A percentile compares a stretch with the other conserved stretches of the same genome.
Conservation (phyloP, 2,888 invertebrate species). For the Pseudoips prasinana region DNA sequence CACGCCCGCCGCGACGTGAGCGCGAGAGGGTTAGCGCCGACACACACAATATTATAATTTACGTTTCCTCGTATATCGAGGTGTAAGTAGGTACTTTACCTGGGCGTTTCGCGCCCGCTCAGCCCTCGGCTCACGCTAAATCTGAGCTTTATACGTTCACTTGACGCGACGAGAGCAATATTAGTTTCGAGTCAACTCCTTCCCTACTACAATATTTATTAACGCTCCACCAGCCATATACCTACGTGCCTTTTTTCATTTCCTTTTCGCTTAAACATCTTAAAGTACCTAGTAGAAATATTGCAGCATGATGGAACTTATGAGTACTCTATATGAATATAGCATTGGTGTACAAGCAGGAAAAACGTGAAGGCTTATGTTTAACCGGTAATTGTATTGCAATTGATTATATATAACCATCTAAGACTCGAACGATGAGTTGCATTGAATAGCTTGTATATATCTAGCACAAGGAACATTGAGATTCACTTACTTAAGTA, state of each 20-base stretch:
- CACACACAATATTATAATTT: conserved; percentile 82
- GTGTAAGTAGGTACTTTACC: conserved; percentile 80
- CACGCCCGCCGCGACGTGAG: conserved; percentile 58
- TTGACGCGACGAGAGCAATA: conserved; percentile 80
- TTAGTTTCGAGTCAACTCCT: conserved; percentile 78
- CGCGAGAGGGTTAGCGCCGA: conserved; percentile 77
- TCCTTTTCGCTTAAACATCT: conserved; percentile 48
- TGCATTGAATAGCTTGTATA: no score
- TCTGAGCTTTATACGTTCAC: conserved; percentile 82
- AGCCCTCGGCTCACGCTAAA: conserved; percentile 77
- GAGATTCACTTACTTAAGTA: no score
- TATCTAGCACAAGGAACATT: no score
- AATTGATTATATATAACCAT: no score
- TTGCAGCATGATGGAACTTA: no score
- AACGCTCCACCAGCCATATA: conserved; percentile 59
- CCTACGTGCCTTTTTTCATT: conserved; percentile 46
- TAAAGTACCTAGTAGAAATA: conserved; percentile 32
- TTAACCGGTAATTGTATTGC: no score
- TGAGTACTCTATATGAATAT: no score
- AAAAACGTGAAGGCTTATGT: no score
- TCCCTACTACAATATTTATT: conserved; percentile 78
- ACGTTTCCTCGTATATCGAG: conserved; percentile 80
- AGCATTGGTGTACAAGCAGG: no score
- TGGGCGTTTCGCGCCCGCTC: conserved; percentile 77
- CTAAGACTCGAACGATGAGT: no score